Evolutionary conservation across 2,113 vertebrate genomes (phyloP).

Genomic region (Meriones unguiculatus): DNA sequence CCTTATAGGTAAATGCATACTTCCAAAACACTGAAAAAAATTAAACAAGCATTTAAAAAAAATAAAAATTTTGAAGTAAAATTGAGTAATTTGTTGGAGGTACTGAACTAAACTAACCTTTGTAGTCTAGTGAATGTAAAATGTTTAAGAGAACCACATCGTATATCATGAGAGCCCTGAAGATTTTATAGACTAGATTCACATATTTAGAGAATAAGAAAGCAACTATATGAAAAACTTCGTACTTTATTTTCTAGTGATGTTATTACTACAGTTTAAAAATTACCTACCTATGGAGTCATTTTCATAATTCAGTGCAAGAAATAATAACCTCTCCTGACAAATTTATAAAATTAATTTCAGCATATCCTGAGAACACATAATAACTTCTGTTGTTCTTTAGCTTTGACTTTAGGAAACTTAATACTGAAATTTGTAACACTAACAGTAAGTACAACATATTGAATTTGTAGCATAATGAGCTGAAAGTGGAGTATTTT

Average conservation of each 20-base stretch:
- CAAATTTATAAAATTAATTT: not conserved
- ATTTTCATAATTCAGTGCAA: not conserved
- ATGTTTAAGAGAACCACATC: not conserved
- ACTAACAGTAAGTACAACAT: not conserved
- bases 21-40: not conserved
- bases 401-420: not conserved
- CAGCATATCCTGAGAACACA: not conserved
- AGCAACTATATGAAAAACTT: not conserved
- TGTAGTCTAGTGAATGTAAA: not conserved
- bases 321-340: not conserved
- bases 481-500: not conserved
- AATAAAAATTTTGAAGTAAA: slow-evolving; percentile 33
- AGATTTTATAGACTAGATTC: not conserved
- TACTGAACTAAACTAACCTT: not conserved
- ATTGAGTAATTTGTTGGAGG: not conserved
- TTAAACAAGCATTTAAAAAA: not conserved
- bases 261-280: not conserved
- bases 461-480: not conserved
- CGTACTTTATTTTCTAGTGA: slow-evolving; percentile 7
- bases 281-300: not conserved
- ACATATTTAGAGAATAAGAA: not conserved
- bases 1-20: not conserved
- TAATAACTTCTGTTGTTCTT: not conserved
- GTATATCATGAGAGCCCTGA: not conserved
- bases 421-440: not conserved